Evolutionary conservation across 1,140 invertebrate species (phyloP).

Genomic region (Drosophila truncata): DNA sequence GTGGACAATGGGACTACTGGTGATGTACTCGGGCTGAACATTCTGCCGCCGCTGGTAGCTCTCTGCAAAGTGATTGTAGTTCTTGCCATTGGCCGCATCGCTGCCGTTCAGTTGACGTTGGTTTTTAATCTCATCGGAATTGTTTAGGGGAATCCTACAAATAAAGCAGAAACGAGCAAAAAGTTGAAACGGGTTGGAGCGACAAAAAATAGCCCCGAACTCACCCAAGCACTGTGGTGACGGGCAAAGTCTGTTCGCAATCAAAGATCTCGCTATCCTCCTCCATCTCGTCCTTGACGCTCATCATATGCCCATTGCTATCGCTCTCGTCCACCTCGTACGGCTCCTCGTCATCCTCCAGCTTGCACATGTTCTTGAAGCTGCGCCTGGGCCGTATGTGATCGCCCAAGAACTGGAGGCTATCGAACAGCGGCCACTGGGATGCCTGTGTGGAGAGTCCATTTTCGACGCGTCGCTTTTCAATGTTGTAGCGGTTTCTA

Average conservation of each 20-base stretch:
- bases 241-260: slow-evolving; percentile 63
- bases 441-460: slow-evolving; percentile 45
- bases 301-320: slow-evolving; percentile 51
- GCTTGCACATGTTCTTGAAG: slow-evolving; percentile 60
- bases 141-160: slow-evolving; percentile 57
- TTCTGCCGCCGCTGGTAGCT: slow-evolving; percentile 23
- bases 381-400: slow-evolving; percentile 81
- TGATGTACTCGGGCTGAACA: slow-evolving; percentile 47
- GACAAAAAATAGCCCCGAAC: neutral
- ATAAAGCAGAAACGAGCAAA: neutral
- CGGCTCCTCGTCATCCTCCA: slow-evolving; percentile 55
- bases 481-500: slow-evolving; percentile 84
- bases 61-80: slow-evolving; percentile 18
- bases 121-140: slow-evolving; percentile 26
- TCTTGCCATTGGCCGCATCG: slow-evolving; percentile 49
- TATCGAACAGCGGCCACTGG: slow-evolving; percentile 81
- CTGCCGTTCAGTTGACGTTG: slow-evolving; percentile 40
- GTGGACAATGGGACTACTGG: slow-evolving; percentile 25
- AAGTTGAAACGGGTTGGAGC: neutral
- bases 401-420: slow-evolving; percentile 78
- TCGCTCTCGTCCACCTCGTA: slow-evolving; percentile 65
- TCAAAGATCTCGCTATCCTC: slow-evolving; percentile 54
- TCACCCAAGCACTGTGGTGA: slow-evolving; percentile 71
- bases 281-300: slow-evolving; percentile 64
- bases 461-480: slow-evolving; percentile 80